Evolutionary conservation across 2,888 invertebrate species (phyloP), one percentile per base, ranked within the genome.

Genomic region (Andrena camellia): DNA sequence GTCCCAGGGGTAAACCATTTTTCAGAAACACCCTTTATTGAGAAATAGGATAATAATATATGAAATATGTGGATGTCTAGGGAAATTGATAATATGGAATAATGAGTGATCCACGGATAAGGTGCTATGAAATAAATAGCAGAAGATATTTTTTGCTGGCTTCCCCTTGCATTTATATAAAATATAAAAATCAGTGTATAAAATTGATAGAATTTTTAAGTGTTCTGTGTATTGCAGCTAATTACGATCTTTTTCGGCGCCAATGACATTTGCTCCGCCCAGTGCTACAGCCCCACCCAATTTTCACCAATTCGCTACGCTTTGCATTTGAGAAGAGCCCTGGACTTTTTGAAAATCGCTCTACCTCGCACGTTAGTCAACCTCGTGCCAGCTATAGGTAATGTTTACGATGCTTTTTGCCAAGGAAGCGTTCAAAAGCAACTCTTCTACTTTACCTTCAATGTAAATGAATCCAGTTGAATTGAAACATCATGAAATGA

Each of bases 181-280:
- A 59, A 7, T 31, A 26, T 23, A 31, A 20, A n/a, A 29, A 23
- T 17, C 26, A 48, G 17, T 42, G 17, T 17, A 17, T 5, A 42
- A 17, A 42, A 42, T 42, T 5, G 17, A 2, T 13, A 48, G 17
- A 8, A 0, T 13, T 13, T 10, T 4, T 7, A 10, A 10, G n/a
- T 42, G 13, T 52, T 59, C 26, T 59, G 7, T 50, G 17, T 26
- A 2, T 70, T 75, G 7, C 90, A 95, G 94, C 87, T 95, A 95
- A 94, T 97, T 67, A 97, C 97, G 0, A 95, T 97, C 66, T 96
- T 97, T 92, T 96, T 97, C 85, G 97, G 97, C 0, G 97, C 97
- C 80, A 97, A 97, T 92, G 97, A 97, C 92, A 95, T 97, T 63
- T 97, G 97, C 90, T 97, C 97, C 0, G 96, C 96, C 0, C 96